Percentiles rank a stretch among this genome's conserved stretches.
Conservation (phyloP, 2,113 vertebrate species). For the Australoheros scitulus region DNA sequence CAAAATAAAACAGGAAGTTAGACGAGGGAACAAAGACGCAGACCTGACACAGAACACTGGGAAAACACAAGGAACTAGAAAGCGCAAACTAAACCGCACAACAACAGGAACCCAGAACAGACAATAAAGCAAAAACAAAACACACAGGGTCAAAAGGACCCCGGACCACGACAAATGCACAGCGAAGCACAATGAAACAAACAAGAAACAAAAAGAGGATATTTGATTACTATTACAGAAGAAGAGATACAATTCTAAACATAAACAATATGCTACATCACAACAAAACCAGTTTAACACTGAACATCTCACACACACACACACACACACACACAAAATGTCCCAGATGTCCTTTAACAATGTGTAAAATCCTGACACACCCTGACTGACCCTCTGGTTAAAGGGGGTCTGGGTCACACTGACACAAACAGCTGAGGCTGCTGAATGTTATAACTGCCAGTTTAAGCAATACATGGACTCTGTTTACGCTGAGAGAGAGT, state of each 20-base stretch:
- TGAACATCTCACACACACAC: background rate
- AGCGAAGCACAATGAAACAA: background rate
- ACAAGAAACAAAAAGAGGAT: background rate
- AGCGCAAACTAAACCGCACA: too few species aligned
- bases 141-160: too few species aligned
- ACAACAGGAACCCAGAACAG: too few species aligned
- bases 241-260: background rate
- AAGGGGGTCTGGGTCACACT: background rate
- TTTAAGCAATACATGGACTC: background rate
- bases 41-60: too few species aligned
- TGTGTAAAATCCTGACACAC: constrained; percentile 20
- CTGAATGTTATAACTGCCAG: background rate
- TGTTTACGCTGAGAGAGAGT: background rate
- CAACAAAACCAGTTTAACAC: background rate
- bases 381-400: constrained; percentile 5
- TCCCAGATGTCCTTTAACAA: background rate
- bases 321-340: background rate
- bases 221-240: background rate
- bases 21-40: too few species aligned
- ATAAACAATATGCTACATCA: background rate
- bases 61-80: too few species aligned
- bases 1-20: too few species aligned
- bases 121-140: too few species aligned
- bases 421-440: constrained; percentile 7
- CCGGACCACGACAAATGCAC: background rate